phyloP scores from a whole-genome alignment of 2,113 vertebrate species.

The Triplophysa rosa region DNA sequence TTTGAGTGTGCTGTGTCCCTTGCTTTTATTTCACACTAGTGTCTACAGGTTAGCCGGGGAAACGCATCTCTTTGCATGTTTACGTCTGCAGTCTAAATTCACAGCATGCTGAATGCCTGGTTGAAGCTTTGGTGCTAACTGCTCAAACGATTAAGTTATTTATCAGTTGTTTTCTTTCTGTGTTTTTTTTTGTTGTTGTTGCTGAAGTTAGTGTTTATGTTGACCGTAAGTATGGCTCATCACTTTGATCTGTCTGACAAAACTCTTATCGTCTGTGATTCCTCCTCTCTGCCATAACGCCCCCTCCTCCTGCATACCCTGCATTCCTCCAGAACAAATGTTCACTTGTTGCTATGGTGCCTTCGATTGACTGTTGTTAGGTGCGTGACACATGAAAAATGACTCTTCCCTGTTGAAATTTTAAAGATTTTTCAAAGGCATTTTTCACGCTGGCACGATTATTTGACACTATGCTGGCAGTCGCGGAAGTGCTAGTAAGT shows the following conservation, averaged over 20 bases:
- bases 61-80: not conserved
- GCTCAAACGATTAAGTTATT: not conserved
- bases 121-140: not conserved
- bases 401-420: not conserved
- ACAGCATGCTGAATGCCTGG: not conserved
- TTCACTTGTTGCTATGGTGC: slow-evolving; percentile 87
- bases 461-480: not conserved
- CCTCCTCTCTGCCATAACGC: slow-evolving; percentile 62
- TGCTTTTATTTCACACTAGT: not conserved
- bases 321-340: slow-evolving; percentile 88
- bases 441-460: not conserved
- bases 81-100: not conserved
- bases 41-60: slow-evolving; percentile 2
- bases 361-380: slow-evolving; percentile 76
- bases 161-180: not conserved
- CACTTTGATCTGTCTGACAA: slow-evolving; percentile 70
- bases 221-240: slow-evolving; percentile 53
- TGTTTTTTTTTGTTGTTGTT: not conserved
- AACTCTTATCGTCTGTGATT: slow-evolving; percentile 55
- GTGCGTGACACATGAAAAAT: slow-evolving; percentile 52
- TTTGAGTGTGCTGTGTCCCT: not conserved
- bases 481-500: not conserved
- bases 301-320: slow-evolving; percentile 75
- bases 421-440: not conserved
- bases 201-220: not conserved